phyloP scores from a whole-genome alignment of 1,140 invertebrate species.

The Neuroterus valhalla region DNA sequence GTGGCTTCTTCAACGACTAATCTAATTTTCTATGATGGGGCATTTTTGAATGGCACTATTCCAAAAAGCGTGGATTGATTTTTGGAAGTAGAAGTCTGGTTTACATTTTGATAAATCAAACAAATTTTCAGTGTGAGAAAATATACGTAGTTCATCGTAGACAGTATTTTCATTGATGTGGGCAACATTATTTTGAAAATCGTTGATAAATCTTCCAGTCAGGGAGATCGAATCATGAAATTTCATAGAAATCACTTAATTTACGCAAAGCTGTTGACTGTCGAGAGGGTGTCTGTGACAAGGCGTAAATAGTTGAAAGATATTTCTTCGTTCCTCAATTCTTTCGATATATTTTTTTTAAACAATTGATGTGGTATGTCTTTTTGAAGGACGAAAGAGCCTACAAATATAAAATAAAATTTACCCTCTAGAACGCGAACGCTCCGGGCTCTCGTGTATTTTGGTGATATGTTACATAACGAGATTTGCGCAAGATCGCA shows the following conservation, averaged over 20 bases:
- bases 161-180: too few species aligned
- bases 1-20: neutral
- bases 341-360: too few species aligned
- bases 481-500: constrained; percentile 63
- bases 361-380: too few species aligned
- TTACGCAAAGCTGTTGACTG: too few species aligned
- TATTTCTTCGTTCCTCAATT: too few species aligned
- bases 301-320: too few species aligned
- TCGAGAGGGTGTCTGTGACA: too few species aligned
- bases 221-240: too few species aligned
- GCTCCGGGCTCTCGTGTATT: constrained; percentile 60
- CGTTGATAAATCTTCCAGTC: too few species aligned
- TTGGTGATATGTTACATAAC: constrained; percentile 68
- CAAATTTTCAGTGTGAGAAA: neutral
- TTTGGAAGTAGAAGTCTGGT: neutral
- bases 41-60: constrained; percentile 13
- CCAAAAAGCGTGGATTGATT: constrained; percentile 6
- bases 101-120: neutral
- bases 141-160: too few species aligned
- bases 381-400: neutral
- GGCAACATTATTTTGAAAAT: too few species aligned
- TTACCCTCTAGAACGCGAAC: constrained; percentile 18
- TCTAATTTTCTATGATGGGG: neutral
- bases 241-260: too few species aligned
- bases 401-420: constrained; percentile 2